Evolutionary conservation across 1,140 invertebrate species (phyloP).

Genomic region (Mactra quadrangularis): DNA sequence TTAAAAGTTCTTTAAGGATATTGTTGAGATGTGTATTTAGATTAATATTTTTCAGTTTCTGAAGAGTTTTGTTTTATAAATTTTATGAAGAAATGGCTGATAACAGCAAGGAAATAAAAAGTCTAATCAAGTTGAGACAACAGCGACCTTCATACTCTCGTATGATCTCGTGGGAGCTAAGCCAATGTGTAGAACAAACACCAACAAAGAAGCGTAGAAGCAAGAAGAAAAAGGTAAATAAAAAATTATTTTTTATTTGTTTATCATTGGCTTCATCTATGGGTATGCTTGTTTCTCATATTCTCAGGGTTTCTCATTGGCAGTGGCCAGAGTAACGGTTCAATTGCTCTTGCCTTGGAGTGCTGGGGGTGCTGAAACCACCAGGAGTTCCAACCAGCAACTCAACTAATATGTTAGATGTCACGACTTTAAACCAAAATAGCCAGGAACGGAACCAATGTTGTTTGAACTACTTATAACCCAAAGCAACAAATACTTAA

Average conservation of each 20-base stretch:
- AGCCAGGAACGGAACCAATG: too few relatives aligned
- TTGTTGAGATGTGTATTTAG: too few relatives aligned
- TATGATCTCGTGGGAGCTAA: slow-evolving; percentile 52
- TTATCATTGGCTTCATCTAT: background rate
- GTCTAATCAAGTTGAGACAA: slow-evolving; percentile 18
- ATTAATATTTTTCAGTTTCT: too few relatives aligned
- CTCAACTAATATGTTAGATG: too few relatives aligned
- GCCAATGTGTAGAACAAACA: background rate
- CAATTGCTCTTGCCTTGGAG: background rate
- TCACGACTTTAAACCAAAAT: background rate
- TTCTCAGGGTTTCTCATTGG: background rate
- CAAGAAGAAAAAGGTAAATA: slow-evolving; percentile 32
- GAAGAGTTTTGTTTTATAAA: too few relatives aligned
- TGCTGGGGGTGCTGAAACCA: background rate
- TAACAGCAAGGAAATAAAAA: slow-evolving; percentile 3
- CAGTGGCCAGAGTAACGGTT: background rate
- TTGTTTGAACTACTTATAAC: too few relatives aligned
- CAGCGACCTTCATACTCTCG: slow-evolving; percentile 43
- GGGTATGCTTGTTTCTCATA: background rate
- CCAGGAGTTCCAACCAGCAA: too few relatives aligned
- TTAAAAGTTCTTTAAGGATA: too few relatives aligned
- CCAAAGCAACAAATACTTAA: too few relatives aligned
- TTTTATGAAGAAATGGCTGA: slow-evolving; percentile 41
- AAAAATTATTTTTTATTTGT: background rate
- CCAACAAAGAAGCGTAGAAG: slow-evolving; percentile 4